Evolutionary conservation across 2,888 invertebrate genomes (phyloP), one percentile per base, ranked within the genome.

Genomic region (Calameuta idolon): DNA sequence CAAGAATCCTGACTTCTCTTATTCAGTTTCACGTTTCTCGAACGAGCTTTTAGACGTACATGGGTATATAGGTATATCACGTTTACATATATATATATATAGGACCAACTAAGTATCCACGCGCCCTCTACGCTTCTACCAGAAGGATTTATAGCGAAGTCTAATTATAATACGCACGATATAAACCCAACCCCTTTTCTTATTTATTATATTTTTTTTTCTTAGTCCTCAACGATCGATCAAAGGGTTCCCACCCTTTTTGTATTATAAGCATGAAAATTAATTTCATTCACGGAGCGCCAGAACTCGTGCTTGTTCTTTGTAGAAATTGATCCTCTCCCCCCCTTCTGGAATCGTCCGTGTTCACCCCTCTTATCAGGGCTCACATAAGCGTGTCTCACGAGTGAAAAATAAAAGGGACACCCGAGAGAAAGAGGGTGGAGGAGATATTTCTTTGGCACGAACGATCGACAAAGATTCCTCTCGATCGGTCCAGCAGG

Each of bases 1-100:
- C 89, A 89, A 86, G 87, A 78, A 81, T 81, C 82, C 69, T 35
- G 73, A 83, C 77, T 75, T 74, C 68, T 35, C 31, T 34, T 71
- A 35, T 35, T 69, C 76, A 12, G 12, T n/a, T 33, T 73, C 40
- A 73, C 30, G 15, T 71, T 71, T 71, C 71, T 33, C 71, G 77
- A 79, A 78, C 79, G 81, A 86, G 82, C 82, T 83, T 83, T 84
- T 71, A 71, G 71, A 55, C 9, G 23, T 23, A 55, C 55, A 55
- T 55, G 55, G 23, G 23, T 55, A 55, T 55, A 23, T 23, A 55
- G 55, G 23, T 55, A 9, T 55, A 55, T 55, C 0, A 23, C 2
- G 35, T 12, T 35, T 23, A 1, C 15, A 5, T 5, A 40, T 12
- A 40, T 40, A 40, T 15, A 40, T 40, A 55, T 55, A 9, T 55